Percentiles rank a stretch among this genome's conserved stretches.
Evolutionary conservation across 2,797 vertebrate species (phyloP).

Genomic region (Luscinia megarhynchos): DNA sequence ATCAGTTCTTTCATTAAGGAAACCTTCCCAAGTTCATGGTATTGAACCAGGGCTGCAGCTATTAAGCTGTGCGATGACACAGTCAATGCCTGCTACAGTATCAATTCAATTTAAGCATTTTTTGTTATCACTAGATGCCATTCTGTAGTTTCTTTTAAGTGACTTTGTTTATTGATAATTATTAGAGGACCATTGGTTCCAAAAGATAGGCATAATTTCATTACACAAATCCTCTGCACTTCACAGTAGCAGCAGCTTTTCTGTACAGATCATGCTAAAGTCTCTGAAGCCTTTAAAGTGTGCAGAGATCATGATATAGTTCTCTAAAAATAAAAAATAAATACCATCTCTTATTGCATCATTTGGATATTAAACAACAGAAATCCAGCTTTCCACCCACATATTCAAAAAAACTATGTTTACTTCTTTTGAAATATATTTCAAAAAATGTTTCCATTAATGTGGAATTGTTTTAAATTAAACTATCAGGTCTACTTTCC

Average conservation of each 20-base stretch:
- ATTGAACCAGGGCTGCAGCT: constrained; percentile 91
- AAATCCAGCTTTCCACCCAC: neutral
- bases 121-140: neutral
- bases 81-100: constrained; percentile 89
- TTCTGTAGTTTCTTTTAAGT: neutral
- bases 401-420: neutral
- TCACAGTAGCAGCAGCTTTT: neutral
- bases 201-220: neutral
- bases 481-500: neutral
- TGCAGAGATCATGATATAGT: neutral
- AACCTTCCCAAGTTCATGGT: constrained; percentile 88
- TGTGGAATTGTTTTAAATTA: neutral
- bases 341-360: neutral
- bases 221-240: neutral
- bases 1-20: constrained; percentile 94
- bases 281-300: neutral
- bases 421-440: neutral
- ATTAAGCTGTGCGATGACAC: constrained; percentile 91
- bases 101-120: constrained; percentile 48
- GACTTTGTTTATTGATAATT: constrained; percentile 41
- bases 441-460: neutral
- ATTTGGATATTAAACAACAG: neutral
- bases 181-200: neutral
- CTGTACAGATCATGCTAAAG: neutral
- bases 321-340: neutral